phyloP scores from a whole-genome alignment of 2,888 invertebrate species.

The Lagria hirta region DNA sequence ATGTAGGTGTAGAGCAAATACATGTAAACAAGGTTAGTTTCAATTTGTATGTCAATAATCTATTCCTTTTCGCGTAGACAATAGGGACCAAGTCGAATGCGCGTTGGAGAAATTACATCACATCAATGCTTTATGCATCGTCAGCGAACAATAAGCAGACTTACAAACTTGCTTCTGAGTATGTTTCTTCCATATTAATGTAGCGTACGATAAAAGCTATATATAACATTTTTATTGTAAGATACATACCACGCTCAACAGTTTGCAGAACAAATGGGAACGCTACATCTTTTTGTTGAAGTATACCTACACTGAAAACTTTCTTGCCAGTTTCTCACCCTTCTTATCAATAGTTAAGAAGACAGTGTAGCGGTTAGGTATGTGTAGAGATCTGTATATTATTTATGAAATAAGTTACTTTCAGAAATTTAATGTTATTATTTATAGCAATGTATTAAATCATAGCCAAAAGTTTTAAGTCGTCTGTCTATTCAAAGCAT shows the following conservation, averaged over 20 bases:
- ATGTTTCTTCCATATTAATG: constrained; percentile 17
- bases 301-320: too few relatives aligned
- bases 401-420: constrained; percentile 21
- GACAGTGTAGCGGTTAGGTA: too few relatives aligned
- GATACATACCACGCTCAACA: too few relatives aligned
- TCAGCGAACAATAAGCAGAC: constrained; percentile 13
- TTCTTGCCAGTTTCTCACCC: too few relatives aligned
- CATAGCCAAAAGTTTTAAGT: constrained; percentile 17
- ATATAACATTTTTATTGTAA: too few relatives aligned
- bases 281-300: too few relatives aligned
- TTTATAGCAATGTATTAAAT: constrained; percentile 21
- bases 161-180: constrained; percentile 4
- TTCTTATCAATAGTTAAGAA: too few relatives aligned
- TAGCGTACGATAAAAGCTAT: too few relatives aligned
- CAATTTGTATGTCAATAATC: constrained; percentile 8
- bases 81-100: constrained; percentile 5
- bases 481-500: constrained; percentile 11
- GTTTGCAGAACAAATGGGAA: too few relatives aligned
- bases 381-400: constrained; percentile 10
- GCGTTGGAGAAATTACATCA: constrained; percentile 17
- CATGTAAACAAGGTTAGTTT: constrained; percentile 14
- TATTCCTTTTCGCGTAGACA: constrained; percentile 2
- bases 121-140: constrained; percentile 13
- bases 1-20: too few relatives aligned
- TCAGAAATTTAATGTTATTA: constrained; percentile 20